Percentiles rank a stretch among this genome's conserved stretches.
These are phyloP conservation scores for Martes flavigula DNA, from an alignment of 2,797 vertebrate species.

Conservation along the genomic window DNA sequence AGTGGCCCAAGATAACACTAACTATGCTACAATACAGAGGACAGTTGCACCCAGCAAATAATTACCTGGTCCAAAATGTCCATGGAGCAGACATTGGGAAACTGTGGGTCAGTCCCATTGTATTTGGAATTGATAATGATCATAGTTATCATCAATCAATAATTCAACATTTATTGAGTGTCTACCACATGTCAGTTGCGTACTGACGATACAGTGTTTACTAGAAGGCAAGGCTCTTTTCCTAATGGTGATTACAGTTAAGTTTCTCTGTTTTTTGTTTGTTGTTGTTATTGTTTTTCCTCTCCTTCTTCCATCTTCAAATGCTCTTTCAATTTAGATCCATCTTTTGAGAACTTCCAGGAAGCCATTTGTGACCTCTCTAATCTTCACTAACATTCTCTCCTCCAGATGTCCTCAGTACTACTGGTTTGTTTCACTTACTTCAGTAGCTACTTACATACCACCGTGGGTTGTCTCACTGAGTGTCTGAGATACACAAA, in stretches of 20 bases:
- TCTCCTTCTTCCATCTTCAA: neutral
- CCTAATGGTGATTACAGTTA: neutral
- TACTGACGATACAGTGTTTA: neutral
- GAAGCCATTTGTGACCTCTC: neutral
- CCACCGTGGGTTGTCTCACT: neutral
- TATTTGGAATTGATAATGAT: neutral
- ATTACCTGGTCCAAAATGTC: neutral
- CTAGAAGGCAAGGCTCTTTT: neutral
- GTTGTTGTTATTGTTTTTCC: neutral
- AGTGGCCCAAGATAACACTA: neutral
- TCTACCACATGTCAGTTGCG: neutral
- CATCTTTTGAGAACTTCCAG: neutral
- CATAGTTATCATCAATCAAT: neutral
- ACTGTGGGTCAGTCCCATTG: neutral
- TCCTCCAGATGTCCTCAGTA: neutral
- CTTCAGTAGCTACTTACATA: neutral
- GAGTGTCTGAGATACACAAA: neutral
- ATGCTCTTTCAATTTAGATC: neutral
- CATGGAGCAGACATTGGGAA: neutral
- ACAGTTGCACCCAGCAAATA: neutral
- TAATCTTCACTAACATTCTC: neutral
- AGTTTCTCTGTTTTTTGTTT: neutral
- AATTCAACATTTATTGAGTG: neutral
- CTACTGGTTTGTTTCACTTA: neutral
- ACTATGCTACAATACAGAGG: neutral